Percentiles rank a stretch among this genome's conserved stretches.
Evolutionary conservation across 2,888 invertebrate genomes (phyloP).

Genomic region (Lacanobia oleracea): DNA sequence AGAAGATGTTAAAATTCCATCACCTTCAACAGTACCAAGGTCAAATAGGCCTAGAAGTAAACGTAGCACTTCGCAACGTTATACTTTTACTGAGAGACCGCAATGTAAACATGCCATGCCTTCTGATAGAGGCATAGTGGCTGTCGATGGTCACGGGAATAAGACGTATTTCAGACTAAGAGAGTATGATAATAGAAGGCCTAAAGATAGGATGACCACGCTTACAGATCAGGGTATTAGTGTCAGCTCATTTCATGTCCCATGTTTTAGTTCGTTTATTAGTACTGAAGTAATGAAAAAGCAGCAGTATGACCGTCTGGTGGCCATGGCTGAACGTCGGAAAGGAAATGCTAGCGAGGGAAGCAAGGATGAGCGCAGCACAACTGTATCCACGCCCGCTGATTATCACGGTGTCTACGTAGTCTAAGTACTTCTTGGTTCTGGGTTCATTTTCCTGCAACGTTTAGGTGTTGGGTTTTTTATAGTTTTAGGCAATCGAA

Average conservation of each 20-base stretch:
- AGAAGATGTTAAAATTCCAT: conserved; percentile 78
- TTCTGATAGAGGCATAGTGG: conserved; percentile 81
- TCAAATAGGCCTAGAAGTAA: conserved; percentile 41
- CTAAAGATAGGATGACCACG: conserved; percentile 73
- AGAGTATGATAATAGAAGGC: conserved; percentile 73
- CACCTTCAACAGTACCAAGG: conserved; percentile 71
- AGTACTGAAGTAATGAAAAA: conserved; percentile 78
- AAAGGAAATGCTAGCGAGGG: background rate
- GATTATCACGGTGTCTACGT: conserved; percentile 32
- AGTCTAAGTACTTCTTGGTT: conserved; percentile 54
- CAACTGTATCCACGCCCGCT: background rate
- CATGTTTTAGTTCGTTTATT: conserved; percentile 85
- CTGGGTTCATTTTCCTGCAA: conserved; percentile 38
- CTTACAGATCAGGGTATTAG: conserved; percentile 80
- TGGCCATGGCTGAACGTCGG: conserved; percentile 46
- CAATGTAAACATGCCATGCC: conserved; percentile 80
- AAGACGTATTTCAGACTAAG: conserved; percentile 81
- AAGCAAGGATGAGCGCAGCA: background rate
- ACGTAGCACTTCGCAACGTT: conserved; percentile 30
- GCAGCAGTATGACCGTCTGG: conserved; percentile 72
- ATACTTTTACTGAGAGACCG: conserved; percentile 61
- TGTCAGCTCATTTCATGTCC: conserved; percentile 84
- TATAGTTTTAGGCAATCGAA: conserved; percentile 63
- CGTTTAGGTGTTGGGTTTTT: conserved; percentile 70
- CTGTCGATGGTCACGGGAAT: conserved; percentile 78